Base-by-base conservation (phyloP, 2,888 invertebrate species). In the Odontocerum albicorne region DNA sequence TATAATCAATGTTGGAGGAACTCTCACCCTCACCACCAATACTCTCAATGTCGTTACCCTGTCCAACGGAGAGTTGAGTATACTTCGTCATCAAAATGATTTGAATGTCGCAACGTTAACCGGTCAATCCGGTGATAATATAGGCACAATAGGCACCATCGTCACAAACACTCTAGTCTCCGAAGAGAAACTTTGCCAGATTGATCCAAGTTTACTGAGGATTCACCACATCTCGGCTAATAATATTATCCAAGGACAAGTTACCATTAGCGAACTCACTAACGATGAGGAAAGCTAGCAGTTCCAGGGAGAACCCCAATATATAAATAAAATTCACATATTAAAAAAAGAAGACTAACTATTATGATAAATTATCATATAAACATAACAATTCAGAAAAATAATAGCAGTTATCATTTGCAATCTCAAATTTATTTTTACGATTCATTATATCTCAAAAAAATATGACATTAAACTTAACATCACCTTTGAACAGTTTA, bases 241-340 rank as follows among this genome's bases (percentile, higher is more conserved):
- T 42, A 42, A 53, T 2, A 19, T 56, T 15, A 49, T 49, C 17
- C 39, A 49, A 13, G 66, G 69, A 7, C 70, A 72, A 51, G 63
- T 74, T 12, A 73, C 72, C 17, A 72, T 74, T 40, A 72, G 70
- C 44, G 71, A 73, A 63, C 68, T 73, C n/a, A 71, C 68, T 10
- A 38, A 35, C 8, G 47, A 49, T n/a, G n/a, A n/a, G n/a, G n/a
- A n/a, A n/a, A n/a, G n/a, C n/a, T n/a, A n/a, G n/a, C n/a, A n/a
- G n/a, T n/a, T n/a, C n/a, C n/a, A n/a, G n/a, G n/a, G n/a, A n/a
- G n/a, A n/a, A n/a, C n/a, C n/a, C n/a, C n/a, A n/a, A n/a, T n/a
- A n/a, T n/a, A n/a, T n/a, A n/a, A n/a, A n/a, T n/a, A n/a, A n/a
- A n/a, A n/a, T n/a, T n/a, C n/a, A n/a, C n/a, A n/a, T n/a, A n/a